Conservation (phyloP, 1,140 invertebrate genomes). For the Drosophila arawakana region DNA sequence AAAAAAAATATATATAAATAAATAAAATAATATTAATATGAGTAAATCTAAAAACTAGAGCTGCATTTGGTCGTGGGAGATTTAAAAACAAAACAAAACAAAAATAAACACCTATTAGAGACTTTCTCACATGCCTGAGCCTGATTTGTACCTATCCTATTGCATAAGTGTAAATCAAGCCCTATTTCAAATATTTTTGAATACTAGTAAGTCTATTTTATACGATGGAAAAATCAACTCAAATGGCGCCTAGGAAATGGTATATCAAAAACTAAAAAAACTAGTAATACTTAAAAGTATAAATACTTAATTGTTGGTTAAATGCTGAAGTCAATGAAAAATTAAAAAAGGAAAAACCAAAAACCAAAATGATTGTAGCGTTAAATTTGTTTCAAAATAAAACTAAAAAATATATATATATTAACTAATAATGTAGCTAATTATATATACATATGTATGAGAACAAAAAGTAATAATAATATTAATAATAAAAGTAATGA, state of each 20-base stretch:
- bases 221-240: constrained; percentile 62
- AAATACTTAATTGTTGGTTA: constrained; percentile 74
- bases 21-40: constrained; percentile 30
- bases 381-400: constrained; percentile 66
- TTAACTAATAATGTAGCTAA: constrained; percentile 69
- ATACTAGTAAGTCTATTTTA: constrained; percentile 70
- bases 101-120: constrained; percentile 59
- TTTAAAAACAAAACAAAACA: constrained; percentile 27
- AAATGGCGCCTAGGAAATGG: constrained; percentile 64
- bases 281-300: constrained; percentile 20
- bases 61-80: constrained; percentile 65
- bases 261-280: constrained; percentile 59
- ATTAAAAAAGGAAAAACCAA: constrained; percentile 16
- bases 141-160: constrained; percentile 81
- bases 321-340: constrained; percentile 67
- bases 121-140: constrained; percentile 77
- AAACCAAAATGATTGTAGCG: constrained; percentile 60
- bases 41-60: constrained; percentile 48
- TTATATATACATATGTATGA: constrained; percentile 51
- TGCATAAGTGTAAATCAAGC: constrained; percentile 75
- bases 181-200: constrained; percentile 75
- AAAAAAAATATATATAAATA: constrained; percentile 21
- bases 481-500: constrained; percentile 21
- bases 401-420: constrained; percentile 45
- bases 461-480: constrained; percentile 45